phyloP scores from a whole-genome alignment of 2,113 vertebrate genomes.

The Tylochromis polylepis region DNA sequence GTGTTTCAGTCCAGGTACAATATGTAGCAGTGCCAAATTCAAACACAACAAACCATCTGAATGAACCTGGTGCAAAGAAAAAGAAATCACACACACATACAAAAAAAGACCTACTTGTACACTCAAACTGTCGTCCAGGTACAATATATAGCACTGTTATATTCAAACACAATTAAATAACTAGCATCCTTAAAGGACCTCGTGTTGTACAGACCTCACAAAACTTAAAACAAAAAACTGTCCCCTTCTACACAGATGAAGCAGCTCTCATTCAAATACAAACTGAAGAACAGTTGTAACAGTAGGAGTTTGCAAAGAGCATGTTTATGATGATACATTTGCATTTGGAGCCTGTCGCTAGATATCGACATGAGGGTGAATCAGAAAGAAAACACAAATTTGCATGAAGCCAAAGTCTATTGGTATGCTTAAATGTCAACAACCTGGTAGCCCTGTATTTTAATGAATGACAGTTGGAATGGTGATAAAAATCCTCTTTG shows the following conservation, averaged over 20 bases:
- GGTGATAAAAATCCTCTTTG: background rate
- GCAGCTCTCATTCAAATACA: background rate
- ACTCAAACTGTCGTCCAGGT: background rate
- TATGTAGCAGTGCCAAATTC: background rate
- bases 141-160: too few species aligned
- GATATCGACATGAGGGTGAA: background rate
- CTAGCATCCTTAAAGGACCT: too few species aligned
- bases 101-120: background rate
- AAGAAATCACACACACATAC: background rate
- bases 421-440: background rate
- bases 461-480: background rate
- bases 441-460: background rate
- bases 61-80: background rate
- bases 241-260: background rate
- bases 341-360: background rate
- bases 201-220: too few species aligned
- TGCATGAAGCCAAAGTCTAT: background rate
- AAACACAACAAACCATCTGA: background rate
- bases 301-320: background rate
- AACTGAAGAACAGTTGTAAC: background rate
- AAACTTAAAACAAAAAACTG: too few species aligned
- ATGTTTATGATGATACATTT: background rate
- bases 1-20: background rate
- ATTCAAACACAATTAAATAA: too few species aligned
- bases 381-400: background rate